Evolutionary conservation across 1,140 invertebrate genomes (phyloP), one percentile per base, ranked within the genome.

Genomic region (Drepana arcuata): DNA sequence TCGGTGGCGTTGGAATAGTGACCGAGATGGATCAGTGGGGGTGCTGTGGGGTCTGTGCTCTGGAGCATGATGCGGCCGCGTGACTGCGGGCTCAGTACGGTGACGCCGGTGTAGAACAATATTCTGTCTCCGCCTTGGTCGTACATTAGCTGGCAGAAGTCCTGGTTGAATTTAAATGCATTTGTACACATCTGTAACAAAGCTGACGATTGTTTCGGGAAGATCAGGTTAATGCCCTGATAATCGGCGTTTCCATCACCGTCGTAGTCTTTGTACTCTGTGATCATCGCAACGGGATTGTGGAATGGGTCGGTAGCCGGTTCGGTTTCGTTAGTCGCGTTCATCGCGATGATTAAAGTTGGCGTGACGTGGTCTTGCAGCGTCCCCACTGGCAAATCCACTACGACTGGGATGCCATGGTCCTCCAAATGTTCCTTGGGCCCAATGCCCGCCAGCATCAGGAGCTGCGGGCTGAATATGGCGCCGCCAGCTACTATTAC

Each of bases 61-160:
- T 57, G 44, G 1, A 89, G 49, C 13, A 49, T 50, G 2, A 90
- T 41, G 1, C 4, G 0, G 2, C 88, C 88, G 7, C 41, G 48
- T 16, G 87, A 88, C 34, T 79, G 66, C 0, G 88, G 87, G 10
- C 85, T 86, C 10, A 91, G 65, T 49, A 91, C 80, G 15, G 86
- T 81, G 2, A 85, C 54, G 0, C 90, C 80, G 0, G n/a, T 9
- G 1, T 32, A 33, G 4, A 47, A 15, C 11, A 34, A 11, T 4
- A 30, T 25, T 12, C 24, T 36, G 1, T 10, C 14, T 2, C 7
- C 21, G 16, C 10, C 27, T 2, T 23, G 23, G 4, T 25, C 28
- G 11, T 36, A 41, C 0, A 34, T 13, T 3, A 1, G 21, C 1
- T 47, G 9, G 11, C 44, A 47, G 2, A 47, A 10, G 2, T 31